Percentiles rank a stretch among this genome's conserved stretches.
Conservation (phyloP, 2,113 vertebrate species). For the Marmota flaviventris region DNA sequence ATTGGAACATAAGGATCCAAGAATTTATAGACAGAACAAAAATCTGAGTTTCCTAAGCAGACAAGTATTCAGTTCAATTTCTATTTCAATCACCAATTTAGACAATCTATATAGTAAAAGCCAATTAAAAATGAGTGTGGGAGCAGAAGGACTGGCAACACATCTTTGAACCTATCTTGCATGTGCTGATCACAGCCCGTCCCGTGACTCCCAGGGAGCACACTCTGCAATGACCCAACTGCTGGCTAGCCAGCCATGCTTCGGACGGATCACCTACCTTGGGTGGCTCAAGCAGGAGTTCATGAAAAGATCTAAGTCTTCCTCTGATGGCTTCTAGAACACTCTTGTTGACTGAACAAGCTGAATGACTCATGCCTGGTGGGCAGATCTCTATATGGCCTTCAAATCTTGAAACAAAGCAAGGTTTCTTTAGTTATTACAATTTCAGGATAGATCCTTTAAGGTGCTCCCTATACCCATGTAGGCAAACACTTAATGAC, state of each 20-base stretch:
- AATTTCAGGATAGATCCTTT: neutral
- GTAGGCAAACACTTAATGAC: neutral
- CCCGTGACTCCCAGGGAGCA: neutral
- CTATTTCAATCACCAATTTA: neutral
- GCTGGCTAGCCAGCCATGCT: neutral
- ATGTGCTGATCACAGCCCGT: neutral
- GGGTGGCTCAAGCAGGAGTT: slow-evolving; percentile 97
- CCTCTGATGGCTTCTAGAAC: slow-evolving; percentile 97
- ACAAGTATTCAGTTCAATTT: neutral
- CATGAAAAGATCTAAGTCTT: slow-evolving; percentile 96
- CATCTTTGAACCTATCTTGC: neutral
- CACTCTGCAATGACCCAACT: neutral
- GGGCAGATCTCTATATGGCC: slow-evolving; percentile 97
- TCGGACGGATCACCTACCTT: slow-evolving; percentile 89
- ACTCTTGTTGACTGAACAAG: slow-evolving; percentile 96
- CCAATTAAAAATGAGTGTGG: neutral
- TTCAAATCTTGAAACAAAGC: slow-evolving; percentile 93
- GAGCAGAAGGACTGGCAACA: too few relatives aligned
- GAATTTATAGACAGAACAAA: neutral
- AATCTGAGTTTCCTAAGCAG: neutral
- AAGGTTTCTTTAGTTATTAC: slow-evolving; percentile 23
- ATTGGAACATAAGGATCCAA: neutral
- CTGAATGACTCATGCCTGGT: slow-evolving; percentile 95
- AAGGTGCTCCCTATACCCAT: neutral
- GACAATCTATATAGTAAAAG: neutral